A percentile compares a stretch with the other conserved stretches of the same genome.
phyloP scores from a whole-genome alignment of 2,888 invertebrate species.

The Merodon equestris region DNA sequence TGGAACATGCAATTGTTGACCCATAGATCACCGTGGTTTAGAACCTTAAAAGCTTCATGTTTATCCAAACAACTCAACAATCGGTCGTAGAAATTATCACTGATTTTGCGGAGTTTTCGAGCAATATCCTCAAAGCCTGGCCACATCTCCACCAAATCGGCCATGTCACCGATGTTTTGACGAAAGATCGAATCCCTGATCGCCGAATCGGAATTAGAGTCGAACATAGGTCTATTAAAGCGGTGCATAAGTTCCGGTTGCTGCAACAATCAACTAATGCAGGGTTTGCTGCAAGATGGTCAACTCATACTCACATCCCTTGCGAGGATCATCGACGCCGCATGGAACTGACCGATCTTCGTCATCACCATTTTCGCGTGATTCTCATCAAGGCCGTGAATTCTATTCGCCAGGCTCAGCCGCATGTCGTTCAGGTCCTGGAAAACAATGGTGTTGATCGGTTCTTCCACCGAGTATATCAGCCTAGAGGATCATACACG shows the following conservation, averaged over 20 bases:
- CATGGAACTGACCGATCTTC: constrained; percentile 80
- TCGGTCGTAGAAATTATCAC: constrained; percentile 43
- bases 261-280: constrained; percentile 37
- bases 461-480: constrained; percentile 37
- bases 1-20: constrained; percentile 80
- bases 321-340: constrained; percentile 79
- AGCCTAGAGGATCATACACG: constrained; percentile 19
- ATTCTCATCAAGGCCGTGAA: constrained; percentile 79
- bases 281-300: too few relatives aligned
- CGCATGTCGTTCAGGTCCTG: constrained; percentile 75
- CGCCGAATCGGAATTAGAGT: constrained; percentile 13
- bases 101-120: constrained; percentile 47
- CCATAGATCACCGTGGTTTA: constrained; percentile 81
- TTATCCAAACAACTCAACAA: constrained; percentile 5
- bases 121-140: constrained; percentile 58
- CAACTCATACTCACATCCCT: constrained; percentile 76
- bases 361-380: constrained; percentile 79
- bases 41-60: constrained; percentile 74
- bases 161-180: constrained; percentile 54
- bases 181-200: constrained; percentile 50
- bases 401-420: constrained; percentile 76
- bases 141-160: constrained; percentile 58
- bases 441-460: constrained; percentile 65
- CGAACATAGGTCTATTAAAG: constrained; percentile 52
- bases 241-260: constrained; percentile 56